Evolutionary conservation across 2,888 invertebrate species (phyloP).

Genomic region (Meteorus cinctellus): DNA sequence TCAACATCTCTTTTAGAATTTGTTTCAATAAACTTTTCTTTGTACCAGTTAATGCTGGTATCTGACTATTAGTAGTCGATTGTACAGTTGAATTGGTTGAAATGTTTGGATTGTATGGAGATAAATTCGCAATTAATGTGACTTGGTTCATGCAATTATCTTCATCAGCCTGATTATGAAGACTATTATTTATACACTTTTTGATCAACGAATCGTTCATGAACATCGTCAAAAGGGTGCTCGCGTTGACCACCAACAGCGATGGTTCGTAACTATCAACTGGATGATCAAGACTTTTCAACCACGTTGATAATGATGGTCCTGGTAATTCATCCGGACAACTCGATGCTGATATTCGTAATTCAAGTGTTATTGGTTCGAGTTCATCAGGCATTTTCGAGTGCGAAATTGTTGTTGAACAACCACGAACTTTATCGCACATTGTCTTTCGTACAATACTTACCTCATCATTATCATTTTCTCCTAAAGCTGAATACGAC

Average conservation of each 20-base stretch:
- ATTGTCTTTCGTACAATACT: not conserved
- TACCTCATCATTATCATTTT: not conserved
- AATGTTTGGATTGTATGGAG: not conserved
- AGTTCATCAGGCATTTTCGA: not conserved
- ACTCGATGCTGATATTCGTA: not conserved
- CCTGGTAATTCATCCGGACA: constrained; percentile 21
- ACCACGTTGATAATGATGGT: constrained; percentile 34
- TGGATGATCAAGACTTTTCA: constrained; percentile 27
- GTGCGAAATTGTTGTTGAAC: not conserved
- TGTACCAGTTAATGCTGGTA: not conserved
- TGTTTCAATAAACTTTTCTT: constrained; percentile 36
- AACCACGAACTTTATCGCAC: not conserved
- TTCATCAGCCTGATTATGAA: not conserved
- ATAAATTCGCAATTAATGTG: not conserved
- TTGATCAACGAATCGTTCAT: constrained; percentile 31
- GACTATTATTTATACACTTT: constrained; percentile 10
- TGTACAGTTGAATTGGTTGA: not conserved
- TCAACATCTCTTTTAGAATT: constrained; percentile 39
- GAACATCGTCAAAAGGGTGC: constrained; percentile 27
- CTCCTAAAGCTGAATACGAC: too few species aligned
- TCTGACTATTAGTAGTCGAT: not conserved
- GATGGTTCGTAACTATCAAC: constrained; percentile 14
- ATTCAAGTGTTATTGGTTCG: not conserved
- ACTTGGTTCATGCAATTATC: not conserved
- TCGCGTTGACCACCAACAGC: constrained; percentile 18